These are phyloP conservation scores for Epicampocera succincta DNA, from an alignment of 2,888 invertebrate species.

Conservation along the genomic window DNA sequence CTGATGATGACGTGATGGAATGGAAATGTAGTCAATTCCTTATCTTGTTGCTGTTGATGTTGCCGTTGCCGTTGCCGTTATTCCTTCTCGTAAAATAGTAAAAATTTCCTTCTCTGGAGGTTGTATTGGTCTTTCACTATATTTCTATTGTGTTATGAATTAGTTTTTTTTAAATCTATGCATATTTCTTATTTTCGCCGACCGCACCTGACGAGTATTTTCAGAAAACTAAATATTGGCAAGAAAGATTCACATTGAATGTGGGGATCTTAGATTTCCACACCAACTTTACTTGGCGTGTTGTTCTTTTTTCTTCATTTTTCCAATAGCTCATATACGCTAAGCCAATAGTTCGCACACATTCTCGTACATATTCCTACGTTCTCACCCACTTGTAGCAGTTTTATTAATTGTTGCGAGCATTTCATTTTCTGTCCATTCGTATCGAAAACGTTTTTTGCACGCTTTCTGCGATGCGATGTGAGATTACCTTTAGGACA, in stretches of 20 bases:
- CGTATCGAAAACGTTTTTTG: conserved; percentile 23
- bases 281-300: conserved; percentile 21
- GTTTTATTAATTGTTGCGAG: conserved; percentile 25
- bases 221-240: conserved; percentile 55
- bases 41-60: too few species aligned
- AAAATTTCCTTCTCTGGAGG: too few species aligned
- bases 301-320: conserved; percentile 5
- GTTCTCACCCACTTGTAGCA: background rate
- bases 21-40: too few species aligned
- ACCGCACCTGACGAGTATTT: conserved; percentile 61
- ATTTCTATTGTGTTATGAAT: too few species aligned
- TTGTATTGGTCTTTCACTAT: too few species aligned
- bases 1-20: too few species aligned
- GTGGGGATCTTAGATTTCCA: conserved; percentile 50
- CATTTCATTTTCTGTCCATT: conserved; percentile 39
- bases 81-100: too few species aligned
- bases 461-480: background rate
- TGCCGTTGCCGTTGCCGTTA: too few species aligned
- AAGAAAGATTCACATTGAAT: background rate
- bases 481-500: conserved; percentile 9
- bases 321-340: conserved; percentile 17
- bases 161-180: too few species aligned
- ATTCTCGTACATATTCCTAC: background rate
- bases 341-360: background rate
- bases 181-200: conserved; percentile 14